Base-by-base conservation (phyloP, 2,888 invertebrate species). In the Dione vanillae region DNA sequence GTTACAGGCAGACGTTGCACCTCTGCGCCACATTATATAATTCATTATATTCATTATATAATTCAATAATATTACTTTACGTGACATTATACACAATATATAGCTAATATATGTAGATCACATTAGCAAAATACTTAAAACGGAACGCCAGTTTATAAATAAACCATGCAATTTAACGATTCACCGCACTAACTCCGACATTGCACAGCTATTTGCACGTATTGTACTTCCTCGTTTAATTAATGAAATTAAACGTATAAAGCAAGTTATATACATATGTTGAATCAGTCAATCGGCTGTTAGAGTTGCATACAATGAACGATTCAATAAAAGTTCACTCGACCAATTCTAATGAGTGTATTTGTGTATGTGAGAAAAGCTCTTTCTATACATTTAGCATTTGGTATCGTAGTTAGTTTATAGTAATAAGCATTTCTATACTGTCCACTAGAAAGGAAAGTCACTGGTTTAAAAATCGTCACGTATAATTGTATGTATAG, bases 191-290 rank as follows among this genome's bases (percentile, higher is more conserved):
- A 41, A 8, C 20, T 14, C 7, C 59, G 43, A 61, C 27, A 61
- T 61, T 19, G 5, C 56, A 16, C 41, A 16, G 41, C n/a, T 59
- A 67, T 41, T 67, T 49, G 41, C 68, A 70, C 67, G 68, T 61
- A 68, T 12, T 41, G 54, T 51, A 74, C 74, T 77, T 76, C 77
- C 74, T 73, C 41, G 51, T 59, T 56, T 69, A 73, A 75, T 75
- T 74, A 73, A 37, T 54, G 73, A 71, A 69, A 74, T 74, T 72
- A 70, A 75, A 35, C 52, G 35, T 52, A 40, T 40, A 40, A 8
- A 40, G 11, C 9, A 40, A 1, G 40, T 40, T 9, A 47, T 47
- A 47, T 47, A 47, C 16, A 47, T 9, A 71, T 75, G 73, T 74
- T 52, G 71, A 62, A 67, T 75, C 67, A 56, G 69, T 70, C 54